Conservation (phyloP, 2,888 invertebrate species). For the Drosophila meridiana region DNA sequence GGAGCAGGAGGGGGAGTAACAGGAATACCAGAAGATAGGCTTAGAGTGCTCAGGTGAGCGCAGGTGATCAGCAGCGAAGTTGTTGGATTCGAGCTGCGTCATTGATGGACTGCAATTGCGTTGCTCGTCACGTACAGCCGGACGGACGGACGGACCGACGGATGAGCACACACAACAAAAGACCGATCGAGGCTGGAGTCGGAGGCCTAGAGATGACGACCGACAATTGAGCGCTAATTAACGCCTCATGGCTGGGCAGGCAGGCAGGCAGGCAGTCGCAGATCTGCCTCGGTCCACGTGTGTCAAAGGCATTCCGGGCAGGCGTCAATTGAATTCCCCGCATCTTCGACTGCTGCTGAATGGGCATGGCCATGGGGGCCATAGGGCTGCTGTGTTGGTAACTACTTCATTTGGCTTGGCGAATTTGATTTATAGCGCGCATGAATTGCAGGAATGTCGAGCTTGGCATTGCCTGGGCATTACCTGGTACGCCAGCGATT, state of each 20-base stretch:
- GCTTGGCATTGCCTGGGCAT: conserved; percentile 6
- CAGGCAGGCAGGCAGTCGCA: neutral
- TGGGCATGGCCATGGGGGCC: conserved; percentile 10
- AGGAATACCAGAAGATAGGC: neutral
- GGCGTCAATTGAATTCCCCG: conserved; percentile 77
- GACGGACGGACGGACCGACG: conserved; percentile 11
- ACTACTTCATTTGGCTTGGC: conserved; percentile 54
- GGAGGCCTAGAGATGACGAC: conserved; percentile 48
- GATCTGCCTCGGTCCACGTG: conserved; percentile 31
- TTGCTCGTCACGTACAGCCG: conserved; percentile 70
- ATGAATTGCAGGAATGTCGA: conserved; percentile 71
- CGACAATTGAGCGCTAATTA: conserved; percentile 80
- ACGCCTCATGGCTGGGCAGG: conserved; percentile 45
- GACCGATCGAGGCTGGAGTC: conserved; percentile 13
- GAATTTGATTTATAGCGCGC: conserved; percentile 66
- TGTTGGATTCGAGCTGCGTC: conserved; percentile 41
- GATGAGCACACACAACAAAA: conserved; percentile 20
- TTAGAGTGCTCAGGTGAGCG: conserved; percentile 42
- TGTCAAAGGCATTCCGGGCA: conserved; percentile 65
- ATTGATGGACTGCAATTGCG: conserved; percentile 69
- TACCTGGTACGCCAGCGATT: conserved; percentile 38
- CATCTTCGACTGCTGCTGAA: conserved; percentile 20
- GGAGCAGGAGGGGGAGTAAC: neutral
- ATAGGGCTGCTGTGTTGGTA: conserved; percentile 17
- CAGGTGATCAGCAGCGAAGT: conserved; percentile 47